These are phyloP conservation scores for Falco berigora DNA, from an alignment of 2,797 vertebrate species.

Conservation along the genomic window DNA sequence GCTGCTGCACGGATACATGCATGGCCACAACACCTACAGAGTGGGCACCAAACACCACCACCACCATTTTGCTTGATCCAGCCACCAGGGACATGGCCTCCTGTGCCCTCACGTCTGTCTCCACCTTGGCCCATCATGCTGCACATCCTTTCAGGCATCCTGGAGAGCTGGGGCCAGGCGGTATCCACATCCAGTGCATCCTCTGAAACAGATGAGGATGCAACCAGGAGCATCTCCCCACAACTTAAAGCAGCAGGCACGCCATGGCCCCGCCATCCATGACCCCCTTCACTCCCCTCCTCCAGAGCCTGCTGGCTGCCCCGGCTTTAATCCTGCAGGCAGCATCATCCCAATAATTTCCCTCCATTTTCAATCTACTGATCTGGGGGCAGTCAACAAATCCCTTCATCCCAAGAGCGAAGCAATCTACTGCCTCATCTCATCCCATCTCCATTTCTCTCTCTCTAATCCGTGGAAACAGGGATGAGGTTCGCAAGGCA, in stretches of 20 bases:
- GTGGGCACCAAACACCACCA: background rate
- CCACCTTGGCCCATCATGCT: background rate
- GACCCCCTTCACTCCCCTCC: background rate
- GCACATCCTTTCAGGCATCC: background rate
- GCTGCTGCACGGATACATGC: fast-evolving
- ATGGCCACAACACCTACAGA: background rate
- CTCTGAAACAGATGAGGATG: background rate
- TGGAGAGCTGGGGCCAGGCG: fast-evolving
- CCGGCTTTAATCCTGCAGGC: constrained; percentile 53
- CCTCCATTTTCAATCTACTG: constrained; percentile 47
- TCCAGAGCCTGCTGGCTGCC: background rate
- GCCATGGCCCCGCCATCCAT: fast-evolving
- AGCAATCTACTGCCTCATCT: constrained; percentile 51
- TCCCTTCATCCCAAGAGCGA: background rate
- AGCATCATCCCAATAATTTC: constrained; percentile 25
- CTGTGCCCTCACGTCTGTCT: background rate
- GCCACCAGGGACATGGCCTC: background rate
- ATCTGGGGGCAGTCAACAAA: constrained; percentile 34
- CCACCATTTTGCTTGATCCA: background rate
- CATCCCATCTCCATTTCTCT: background rate
- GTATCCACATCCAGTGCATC: background rate
- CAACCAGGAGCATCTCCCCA: background rate
- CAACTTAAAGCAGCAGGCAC: background rate
- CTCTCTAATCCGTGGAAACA: constrained; percentile 28
- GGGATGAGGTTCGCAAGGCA: background rate